These are phyloP conservation scores for Mayetiola destructor DNA, from an alignment of 2,888 invertebrate genomes.

Conservation along the genomic window DNA sequence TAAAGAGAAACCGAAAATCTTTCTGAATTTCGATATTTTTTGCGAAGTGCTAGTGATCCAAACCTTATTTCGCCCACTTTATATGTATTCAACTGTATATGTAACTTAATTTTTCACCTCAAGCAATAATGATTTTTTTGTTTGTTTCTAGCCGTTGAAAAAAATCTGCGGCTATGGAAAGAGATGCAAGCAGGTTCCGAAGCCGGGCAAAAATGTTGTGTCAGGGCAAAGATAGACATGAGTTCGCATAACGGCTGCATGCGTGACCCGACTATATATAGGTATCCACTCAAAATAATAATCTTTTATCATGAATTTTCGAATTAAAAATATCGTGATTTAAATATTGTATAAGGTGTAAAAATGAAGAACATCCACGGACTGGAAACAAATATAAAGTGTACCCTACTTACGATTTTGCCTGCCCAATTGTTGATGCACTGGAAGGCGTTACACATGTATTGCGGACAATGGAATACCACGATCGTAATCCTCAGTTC, in stretches of 20 bases:
- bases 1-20: no score
- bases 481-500: constrained; percentile 93
- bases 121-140: neutral
- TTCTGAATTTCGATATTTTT: no score
- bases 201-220: constrained; percentile 76
- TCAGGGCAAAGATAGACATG: constrained; percentile 97
- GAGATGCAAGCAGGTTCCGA: constrained; percentile 82
- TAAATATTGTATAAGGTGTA: no score
- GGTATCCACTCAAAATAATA: no score
- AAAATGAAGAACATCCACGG: constrained; percentile 83
- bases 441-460: constrained; percentile 96
- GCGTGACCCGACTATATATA: constrained; percentile 95
- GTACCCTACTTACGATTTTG: constrained; percentile 99
- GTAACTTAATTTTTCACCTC: neutral
- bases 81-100: neutral
- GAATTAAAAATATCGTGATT: no score
- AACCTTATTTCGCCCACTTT: no score
- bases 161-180: constrained; percentile 79
- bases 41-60: no score
- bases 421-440: constrained; percentile 97
- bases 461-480: constrained; percentile 94
- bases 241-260: constrained; percentile 88
- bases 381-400: constrained; percentile 94
- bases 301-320: no score
- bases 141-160: constrained; percentile 51